These are phyloP conservation scores for Zaprionus ghesquierei DNA, from an alignment of 1,140 invertebrate species.

Conservation along the genomic window DNA sequence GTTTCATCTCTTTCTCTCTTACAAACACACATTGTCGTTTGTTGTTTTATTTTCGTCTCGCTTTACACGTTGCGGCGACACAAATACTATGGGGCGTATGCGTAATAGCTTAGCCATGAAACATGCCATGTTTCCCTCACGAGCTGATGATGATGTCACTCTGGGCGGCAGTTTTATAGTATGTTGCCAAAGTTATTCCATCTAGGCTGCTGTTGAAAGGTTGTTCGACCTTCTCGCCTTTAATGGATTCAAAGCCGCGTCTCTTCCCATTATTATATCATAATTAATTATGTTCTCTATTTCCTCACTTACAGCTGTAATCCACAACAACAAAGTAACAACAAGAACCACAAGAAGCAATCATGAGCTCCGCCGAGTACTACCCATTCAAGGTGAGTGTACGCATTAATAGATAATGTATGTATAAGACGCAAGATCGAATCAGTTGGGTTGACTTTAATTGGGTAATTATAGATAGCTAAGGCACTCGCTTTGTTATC, in stretches of 20 bases:
- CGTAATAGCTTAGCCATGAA: conserved; percentile 34
- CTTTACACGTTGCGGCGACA: conserved; percentile 38
- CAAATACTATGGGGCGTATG: conserved; percentile 53
- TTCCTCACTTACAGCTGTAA: conserved; percentile 63
- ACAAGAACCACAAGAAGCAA: conserved; percentile 30
- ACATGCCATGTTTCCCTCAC: conserved; percentile 27
- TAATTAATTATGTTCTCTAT: conserved; percentile 31
- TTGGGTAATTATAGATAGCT: conserved; percentile 12
- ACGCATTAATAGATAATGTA: conserved; percentile 1
- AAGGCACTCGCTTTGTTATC: not conserved
- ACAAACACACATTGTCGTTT: not conserved
- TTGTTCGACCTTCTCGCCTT: conserved; percentile 30
- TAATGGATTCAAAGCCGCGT: not conserved
- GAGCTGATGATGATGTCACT: conserved; percentile 58
- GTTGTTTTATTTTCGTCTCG: conserved; percentile 7
- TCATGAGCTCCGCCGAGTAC: conserved; percentile 82
- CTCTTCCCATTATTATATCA: conserved; percentile 28
- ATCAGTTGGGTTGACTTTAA: not conserved
- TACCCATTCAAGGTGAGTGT: conserved; percentile 82
- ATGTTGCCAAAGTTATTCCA: not conserved
- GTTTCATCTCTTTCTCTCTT: not conserved
- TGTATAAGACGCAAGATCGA: not conserved
- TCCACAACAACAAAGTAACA: conserved; percentile 37
- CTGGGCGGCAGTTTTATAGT: conserved; percentile 25
- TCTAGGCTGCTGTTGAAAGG: not conserved